Conservation (phyloP, 2,797 vertebrate genomes). For the Hozukius guyotensis region DNA sequence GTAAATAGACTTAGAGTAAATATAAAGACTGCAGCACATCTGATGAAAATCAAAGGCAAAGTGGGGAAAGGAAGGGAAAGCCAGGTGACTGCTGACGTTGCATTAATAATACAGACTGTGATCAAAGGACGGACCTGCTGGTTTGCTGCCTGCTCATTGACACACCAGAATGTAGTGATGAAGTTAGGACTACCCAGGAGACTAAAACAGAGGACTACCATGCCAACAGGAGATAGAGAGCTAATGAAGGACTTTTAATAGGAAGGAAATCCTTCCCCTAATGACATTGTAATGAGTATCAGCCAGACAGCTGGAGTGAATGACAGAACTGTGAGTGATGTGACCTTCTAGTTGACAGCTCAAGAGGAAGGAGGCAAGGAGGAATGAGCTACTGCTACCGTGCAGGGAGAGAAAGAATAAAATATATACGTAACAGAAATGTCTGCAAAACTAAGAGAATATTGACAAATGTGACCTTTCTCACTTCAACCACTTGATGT, state of each 20-base stretch:
- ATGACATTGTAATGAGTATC: conserved; percentile 34
- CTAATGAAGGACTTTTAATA: conserved; percentile 82
- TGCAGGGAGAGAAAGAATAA: background rate
- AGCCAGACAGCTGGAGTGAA: conserved; percentile 7
- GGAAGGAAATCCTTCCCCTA: conserved; percentile 51
- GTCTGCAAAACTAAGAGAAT: background rate
- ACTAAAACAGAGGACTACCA: background rate
- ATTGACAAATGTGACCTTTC: conserved; percentile 20
- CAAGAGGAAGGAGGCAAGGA: background rate
- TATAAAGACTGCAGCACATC: background rate
- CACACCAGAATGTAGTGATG: background rate
- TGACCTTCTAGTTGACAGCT: conserved; percentile 29
- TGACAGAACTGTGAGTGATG: conserved; percentile 21
- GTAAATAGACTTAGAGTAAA: background rate
- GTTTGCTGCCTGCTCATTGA: conserved; percentile 1
- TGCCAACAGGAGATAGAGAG: conserved; percentile 65
- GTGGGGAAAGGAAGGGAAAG: background rate
- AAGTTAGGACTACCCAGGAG: conserved; percentile 7
- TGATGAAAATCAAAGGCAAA: background rate
- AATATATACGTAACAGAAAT: background rate
- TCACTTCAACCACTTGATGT: background rate
- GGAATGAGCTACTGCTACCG: background rate
- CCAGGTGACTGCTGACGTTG: background rate
- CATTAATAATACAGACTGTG: conserved; percentile 4
- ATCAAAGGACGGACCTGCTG: conserved; percentile 8